Evolutionary conservation across 2,113 vertebrate genomes (phyloP).

Genomic region (Zeus faber): DNA sequence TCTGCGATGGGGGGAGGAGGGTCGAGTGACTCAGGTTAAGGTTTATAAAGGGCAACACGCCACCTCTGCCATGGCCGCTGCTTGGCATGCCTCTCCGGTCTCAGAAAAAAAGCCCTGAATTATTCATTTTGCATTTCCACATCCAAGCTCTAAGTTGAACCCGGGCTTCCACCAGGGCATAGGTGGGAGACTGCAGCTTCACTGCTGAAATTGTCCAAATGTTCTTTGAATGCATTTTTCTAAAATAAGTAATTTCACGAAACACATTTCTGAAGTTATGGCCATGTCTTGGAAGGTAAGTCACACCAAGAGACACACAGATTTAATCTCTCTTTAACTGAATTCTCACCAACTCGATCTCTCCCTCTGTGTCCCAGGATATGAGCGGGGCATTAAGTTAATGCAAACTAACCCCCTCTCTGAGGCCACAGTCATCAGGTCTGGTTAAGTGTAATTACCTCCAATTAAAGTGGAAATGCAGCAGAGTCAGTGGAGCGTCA

Average conservation of each 20-base stretch:
- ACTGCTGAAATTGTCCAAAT: too few species aligned
- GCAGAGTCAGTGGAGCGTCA: slow-evolving; percentile 34
- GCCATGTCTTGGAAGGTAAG: too few species aligned
- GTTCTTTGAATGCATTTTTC: too few species aligned
- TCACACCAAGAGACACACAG: too few species aligned
- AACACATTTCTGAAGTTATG: too few species aligned
- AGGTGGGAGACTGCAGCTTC: too few species aligned
- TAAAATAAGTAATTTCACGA: too few species aligned
- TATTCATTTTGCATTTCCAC: slow-evolving; percentile 54
- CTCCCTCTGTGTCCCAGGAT: not conserved
- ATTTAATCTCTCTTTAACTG: too few species aligned
- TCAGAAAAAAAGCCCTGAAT: slow-evolving; percentile 49
- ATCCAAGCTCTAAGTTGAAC: slow-evolving; percentile 42
- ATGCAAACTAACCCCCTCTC: slow-evolving; percentile 29
- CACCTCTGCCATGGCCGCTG: slow-evolving; percentile 29
- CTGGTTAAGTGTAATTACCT: slow-evolving; percentile 54
- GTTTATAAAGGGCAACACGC: slow-evolving; percentile 42
- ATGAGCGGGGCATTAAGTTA: not conserved
- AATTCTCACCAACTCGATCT: slow-evolving; percentile 1
- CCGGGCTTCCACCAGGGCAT: too few species aligned
- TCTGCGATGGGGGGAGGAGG: slow-evolving; percentile 13
- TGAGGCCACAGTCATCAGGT: slow-evolving; percentile 41
- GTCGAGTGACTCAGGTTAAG: slow-evolving; percentile 24
- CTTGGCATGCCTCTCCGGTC: slow-evolving; percentile 34
- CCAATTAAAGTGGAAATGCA: slow-evolving; percentile 39